Evolutionary conservation across 2,888 invertebrate genomes (phyloP).

Genomic region (Cataglyphis livida): DNA sequence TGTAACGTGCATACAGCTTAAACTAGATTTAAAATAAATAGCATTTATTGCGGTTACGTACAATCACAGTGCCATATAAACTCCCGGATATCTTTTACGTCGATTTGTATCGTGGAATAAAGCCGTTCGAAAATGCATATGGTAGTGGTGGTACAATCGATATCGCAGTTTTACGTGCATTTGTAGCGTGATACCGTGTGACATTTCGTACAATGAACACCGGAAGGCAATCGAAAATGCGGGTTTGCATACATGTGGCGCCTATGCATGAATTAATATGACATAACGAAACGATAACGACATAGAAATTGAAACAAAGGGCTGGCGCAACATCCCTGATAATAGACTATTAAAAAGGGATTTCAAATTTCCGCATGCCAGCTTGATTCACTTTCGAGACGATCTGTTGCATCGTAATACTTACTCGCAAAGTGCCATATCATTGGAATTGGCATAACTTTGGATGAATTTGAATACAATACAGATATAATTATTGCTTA

Average conservation of each 20-base stretch:
- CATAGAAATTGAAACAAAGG: conserved; percentile 50
- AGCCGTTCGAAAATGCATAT: conserved; percentile 14
- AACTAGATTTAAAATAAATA: conserved; percentile 3
- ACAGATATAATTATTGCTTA: background rate
- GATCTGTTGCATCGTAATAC: conserved; percentile 34
- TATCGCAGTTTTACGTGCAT: conserved; percentile 32
- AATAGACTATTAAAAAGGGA: conserved; percentile 20
- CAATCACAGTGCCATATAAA: conserved; percentile 7
- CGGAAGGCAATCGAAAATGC: conserved; percentile 34
- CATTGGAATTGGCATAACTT: background rate
- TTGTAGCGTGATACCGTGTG: conserved; percentile 22
- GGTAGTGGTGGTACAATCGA: background rate
- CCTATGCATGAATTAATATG: conserved; percentile 43
- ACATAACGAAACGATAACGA: conserved; percentile 41
- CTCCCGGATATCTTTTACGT: conserved; percentile 13
- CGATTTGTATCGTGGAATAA: conserved; percentile 8
- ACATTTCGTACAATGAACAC: conserved; percentile 30
- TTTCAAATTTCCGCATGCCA: conserved; percentile 15
- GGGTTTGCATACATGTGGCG: conserved; percentile 41
- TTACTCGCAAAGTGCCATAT: background rate
- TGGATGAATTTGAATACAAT: conserved; percentile 6
- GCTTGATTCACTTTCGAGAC: conserved; percentile 29
- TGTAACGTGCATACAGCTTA: background rate
- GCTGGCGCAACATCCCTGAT: conserved; percentile 28
- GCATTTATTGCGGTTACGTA: conserved; percentile 24